Conservation (phyloP, 2,888 invertebrate genomes). For the Apotomis betuletana region DNA sequence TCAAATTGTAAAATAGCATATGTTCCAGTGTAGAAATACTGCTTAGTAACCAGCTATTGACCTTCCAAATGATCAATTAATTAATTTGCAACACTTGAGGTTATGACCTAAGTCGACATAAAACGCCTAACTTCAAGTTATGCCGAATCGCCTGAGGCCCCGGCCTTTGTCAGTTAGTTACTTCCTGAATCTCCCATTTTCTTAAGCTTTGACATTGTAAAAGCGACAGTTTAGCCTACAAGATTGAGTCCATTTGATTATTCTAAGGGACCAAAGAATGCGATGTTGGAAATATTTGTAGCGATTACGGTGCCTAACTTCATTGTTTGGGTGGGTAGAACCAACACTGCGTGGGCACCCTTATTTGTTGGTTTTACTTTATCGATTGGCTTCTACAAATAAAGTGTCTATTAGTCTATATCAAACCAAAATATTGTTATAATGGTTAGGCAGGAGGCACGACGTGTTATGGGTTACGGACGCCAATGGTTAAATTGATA, state of each 20-base stretch:
- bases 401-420: conserved; percentile 22
- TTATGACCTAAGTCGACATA: conserved; percentile 55
- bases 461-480: not conserved
- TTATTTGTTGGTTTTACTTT: conserved; percentile 56
- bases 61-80: not conserved
- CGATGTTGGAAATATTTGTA: not conserved
- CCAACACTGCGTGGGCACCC: conserved; percentile 60
- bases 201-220: not conserved
- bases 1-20: too few relatives aligned
- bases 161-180: conserved; percentile 49
- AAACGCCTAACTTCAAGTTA: conserved; percentile 62
- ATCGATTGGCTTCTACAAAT: conserved; percentile 52
- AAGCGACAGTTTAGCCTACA: not conserved
- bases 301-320: conserved; percentile 57
- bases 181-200: not conserved
- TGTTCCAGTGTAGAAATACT: not conserved
- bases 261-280: not conserved
- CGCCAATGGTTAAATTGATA: too few relatives aligned
- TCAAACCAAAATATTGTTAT: conserved; percentile 6
- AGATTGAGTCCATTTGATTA: not conserved
- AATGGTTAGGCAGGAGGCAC: not conserved
- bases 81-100: conserved; percentile 37
- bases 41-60: not conserved
- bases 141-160: conserved; percentile 60
- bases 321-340: conserved; percentile 62